phyloP scores from a whole-genome alignment of 2,113 vertebrate genomes.

The Emberiza fucata region DNA sequence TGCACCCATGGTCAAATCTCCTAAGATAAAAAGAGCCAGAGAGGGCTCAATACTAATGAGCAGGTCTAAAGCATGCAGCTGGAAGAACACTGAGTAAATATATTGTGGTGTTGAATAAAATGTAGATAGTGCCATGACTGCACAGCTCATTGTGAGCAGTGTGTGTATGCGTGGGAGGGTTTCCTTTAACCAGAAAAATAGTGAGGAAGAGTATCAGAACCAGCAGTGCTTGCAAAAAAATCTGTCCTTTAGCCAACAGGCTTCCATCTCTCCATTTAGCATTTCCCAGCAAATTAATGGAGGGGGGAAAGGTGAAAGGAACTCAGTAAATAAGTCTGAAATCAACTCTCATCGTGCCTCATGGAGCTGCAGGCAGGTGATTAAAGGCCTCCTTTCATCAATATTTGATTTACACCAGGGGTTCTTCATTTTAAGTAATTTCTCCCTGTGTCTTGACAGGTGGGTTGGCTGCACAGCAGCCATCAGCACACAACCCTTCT shows the following conservation, averaged over 20 bases:
- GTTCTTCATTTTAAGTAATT: constrained; percentile 41
- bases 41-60: background rate
- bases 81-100: background rate
- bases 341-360: background rate
- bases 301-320: constrained; percentile 29
- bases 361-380: background rate
- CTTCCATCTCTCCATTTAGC: background rate
- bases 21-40: background rate
- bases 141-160: background rate
- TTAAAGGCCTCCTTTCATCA: constrained; percentile 33
- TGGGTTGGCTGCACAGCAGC: constrained; percentile 8
- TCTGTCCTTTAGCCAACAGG: background rate
- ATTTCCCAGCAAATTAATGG: constrained; percentile 28
- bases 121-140: background rate
- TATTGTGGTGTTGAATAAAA: background rate
- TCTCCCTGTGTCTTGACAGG: constrained; percentile 11
- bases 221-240: background rate
- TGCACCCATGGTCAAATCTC: background rate
- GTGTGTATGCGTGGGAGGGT: background rate
- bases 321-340: constrained; percentile 34
- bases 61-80: background rate
- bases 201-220: background rate
- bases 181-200: background rate
- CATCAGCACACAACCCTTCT: background rate
- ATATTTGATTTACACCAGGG: constrained; percentile 36